Conservation (phyloP, 2,797 vertebrate genomes). For the Urophycis tenuis region DNA sequence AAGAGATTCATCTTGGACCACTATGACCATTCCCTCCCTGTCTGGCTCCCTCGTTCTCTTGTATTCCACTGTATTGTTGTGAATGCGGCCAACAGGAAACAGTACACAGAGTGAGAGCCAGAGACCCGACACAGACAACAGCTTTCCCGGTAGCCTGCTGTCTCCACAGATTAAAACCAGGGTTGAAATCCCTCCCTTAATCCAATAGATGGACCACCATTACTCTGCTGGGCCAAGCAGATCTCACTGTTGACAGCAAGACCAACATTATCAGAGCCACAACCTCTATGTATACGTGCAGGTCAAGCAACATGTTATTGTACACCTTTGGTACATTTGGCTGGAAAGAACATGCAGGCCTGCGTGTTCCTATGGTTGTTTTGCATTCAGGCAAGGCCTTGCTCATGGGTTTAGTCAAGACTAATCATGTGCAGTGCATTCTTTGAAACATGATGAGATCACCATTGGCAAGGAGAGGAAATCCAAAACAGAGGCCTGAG, state of each 20-base stretch:
- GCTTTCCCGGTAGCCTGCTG: slow-evolving; percentile 74
- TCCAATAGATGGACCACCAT: slow-evolving; percentile 85
- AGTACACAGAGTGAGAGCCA: slow-evolving; percentile 40
- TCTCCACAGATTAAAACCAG: slow-evolving; percentile 84
- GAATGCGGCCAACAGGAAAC: slow-evolving; percentile 25
- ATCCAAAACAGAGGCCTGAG: neutral
- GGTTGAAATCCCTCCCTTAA: slow-evolving; percentile 88
- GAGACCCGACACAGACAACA: slow-evolving; percentile 50
- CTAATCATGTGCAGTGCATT: neutral
- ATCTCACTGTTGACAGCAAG: slow-evolving; percentile 46
- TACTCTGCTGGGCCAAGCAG: slow-evolving; percentile 68
- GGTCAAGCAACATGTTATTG: neutral
- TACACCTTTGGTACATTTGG: neutral
- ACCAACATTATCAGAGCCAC: slow-evolving; percentile 21
- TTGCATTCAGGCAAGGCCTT: neutral
- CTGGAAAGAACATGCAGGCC: neutral
- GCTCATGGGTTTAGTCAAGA: neutral
- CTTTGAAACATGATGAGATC: neutral
- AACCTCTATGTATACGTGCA: neutral
- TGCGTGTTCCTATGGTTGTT: neutral
- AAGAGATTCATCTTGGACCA: slow-evolving; percentile 84
- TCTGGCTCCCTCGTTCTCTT: neutral
- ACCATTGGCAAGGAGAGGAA: neutral
- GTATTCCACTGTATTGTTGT: neutral
- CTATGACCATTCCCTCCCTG: slow-evolving; percentile 6